Evolutionary conservation across 2,797 vertebrate species (phyloP), one percentile per base, ranked within the genome.

Genomic region (Toxotes lorentzi): DNA sequence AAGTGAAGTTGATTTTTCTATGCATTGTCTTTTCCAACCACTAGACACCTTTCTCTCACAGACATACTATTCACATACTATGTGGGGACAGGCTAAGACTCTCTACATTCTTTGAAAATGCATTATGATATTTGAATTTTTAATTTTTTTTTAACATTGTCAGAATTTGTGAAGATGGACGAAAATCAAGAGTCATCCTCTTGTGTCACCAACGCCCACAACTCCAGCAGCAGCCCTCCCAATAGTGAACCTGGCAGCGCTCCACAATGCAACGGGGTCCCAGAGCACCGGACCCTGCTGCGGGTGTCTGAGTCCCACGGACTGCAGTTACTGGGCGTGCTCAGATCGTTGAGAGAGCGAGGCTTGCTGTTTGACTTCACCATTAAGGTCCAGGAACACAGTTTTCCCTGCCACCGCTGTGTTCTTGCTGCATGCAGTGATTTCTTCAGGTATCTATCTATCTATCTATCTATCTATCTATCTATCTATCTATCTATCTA

Each of bases 401-500:
- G 84, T 59, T 96, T 99, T 65, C 96, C 96, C n/a, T 99, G 97
- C 76, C 98, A 99, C 88, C 96, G 98, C 70, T 98, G 97, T 87
- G 97, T 99, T 75, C 94, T 99, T 78, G 97, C 98, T 32, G 97
- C 97, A 2, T 97, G 97, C 94, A 99, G 98, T 90, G 97, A 99
- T 93, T 99, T 99, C 94, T 99, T 99, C 95, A 98, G 97, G 98
- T 93, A 76, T 77, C 61, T 54, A 34, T 86, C 67, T 54, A 24
- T 70, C 50, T 59, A 57, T 61, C 60, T 65, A 51, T 77, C 27
- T 71, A 23, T 81, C 30, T 68, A 41, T 76, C 34, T 66, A 51
- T 76, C 58, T 69, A 58, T 74, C 56, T 70, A 17, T 79, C 35
- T 72, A 45, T 69, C 41, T 56, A 67, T 75, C 67, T 70, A 35